Percentiles rank a stretch among this genome's conserved stretches.
Conservation (phyloP, 2,113 vertebrate species). For the Cettia cetti region DNA sequence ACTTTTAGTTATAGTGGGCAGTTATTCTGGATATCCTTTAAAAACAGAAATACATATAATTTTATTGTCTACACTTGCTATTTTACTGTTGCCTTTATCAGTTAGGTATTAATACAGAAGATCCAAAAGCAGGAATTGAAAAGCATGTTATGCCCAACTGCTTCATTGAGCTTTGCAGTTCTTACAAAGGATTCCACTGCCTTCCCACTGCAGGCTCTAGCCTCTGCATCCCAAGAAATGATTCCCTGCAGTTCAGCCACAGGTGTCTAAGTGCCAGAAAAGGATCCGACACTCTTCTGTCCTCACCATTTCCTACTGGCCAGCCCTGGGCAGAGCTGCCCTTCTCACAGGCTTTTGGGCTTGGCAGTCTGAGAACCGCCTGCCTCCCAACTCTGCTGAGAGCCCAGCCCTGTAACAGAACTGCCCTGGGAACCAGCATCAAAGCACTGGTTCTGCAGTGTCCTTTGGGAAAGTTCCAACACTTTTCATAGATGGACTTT, state of each 20-base stretch:
- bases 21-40: background rate
- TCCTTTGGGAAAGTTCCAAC: background rate
- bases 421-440: background rate
- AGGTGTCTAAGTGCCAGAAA: background rate
- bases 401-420: background rate
- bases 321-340: background rate
- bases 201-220: background rate
- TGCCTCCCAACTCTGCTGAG: background rate
- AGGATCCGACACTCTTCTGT: background rate
- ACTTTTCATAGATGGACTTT: background rate
- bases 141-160: background rate
- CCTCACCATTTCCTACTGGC: background rate
- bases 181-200: background rate
- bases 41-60: background rate
- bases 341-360: background rate
- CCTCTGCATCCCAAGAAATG: background rate
- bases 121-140: background rate
- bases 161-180: background rate
- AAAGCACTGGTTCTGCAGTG: background rate
- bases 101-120: background rate
- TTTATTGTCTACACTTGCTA: background rate
- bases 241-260: background rate
- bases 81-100: background rate
- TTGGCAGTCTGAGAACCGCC: background rate
- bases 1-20: background rate